Percentiles rank a stretch among this genome's conserved stretches.
phyloP scores from a whole-genome alignment of 2,113 vertebrate genomes.

The Hepsetus odoe region DNA sequence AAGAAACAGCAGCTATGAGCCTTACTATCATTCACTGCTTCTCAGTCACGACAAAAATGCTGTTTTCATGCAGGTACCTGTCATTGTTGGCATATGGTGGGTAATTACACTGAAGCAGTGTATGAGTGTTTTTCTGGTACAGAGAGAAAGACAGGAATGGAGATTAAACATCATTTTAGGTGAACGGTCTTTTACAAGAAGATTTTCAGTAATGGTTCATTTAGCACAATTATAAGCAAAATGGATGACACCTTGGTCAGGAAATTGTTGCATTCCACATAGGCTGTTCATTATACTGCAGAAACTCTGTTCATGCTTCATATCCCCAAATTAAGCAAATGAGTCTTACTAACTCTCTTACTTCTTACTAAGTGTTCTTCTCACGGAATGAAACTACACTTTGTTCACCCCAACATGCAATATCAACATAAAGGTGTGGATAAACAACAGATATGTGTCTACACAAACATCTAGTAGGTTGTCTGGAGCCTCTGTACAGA shows the following conservation, averaged over 20 bases:
- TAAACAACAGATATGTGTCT: neutral
- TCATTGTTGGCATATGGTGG: conserved; percentile 40
- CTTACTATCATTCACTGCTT: neutral
- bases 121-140: conserved; percentile 26
- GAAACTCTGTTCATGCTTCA: neutral
- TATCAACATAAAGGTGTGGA: neutral
- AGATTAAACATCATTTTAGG: conserved; percentile 37
- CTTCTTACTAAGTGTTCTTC: neutral
- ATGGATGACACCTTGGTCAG: conserved; percentile 25
- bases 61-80: conserved; percentile 38
- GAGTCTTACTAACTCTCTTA: neutral
- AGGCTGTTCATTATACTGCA: neutral
- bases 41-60: conserved; percentile 33
- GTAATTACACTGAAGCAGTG: conserved; percentile 44
- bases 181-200: conserved; percentile 34
- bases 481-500: neutral
- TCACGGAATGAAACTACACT: neutral
- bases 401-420: neutral
- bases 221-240: conserved; percentile 28
- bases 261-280: conserved; percentile 31
- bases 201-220: conserved; percentile 40
- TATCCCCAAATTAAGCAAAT: neutral
- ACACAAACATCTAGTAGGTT: neutral
- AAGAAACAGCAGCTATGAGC: neutral
- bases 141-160: neutral